These are phyloP conservation scores for Murina feae DNA, from an alignment of 2,113 vertebrate species.

Conservation along the genomic window DNA sequence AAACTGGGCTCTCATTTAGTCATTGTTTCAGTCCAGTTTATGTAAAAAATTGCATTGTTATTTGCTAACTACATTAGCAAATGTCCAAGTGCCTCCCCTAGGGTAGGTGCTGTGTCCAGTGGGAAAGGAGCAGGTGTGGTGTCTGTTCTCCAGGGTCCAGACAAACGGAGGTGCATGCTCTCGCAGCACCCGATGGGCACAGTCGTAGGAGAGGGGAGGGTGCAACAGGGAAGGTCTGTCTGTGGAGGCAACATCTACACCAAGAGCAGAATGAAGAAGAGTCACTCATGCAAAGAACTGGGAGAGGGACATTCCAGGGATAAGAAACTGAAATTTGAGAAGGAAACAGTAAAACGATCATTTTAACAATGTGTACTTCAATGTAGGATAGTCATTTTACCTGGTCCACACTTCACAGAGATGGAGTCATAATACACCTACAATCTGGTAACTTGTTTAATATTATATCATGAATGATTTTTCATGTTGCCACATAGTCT, in stretches of 20 bases:
- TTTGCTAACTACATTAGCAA: not conserved
- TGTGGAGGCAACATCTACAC: not conserved
- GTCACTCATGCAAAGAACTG: not conserved
- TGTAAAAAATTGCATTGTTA: not conserved
- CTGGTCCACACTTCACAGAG: not conserved
- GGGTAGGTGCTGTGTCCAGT: too few species aligned
- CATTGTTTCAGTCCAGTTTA: not conserved
- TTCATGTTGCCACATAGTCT: not conserved
- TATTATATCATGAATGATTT: not conserved
- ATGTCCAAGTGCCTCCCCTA: not conserved
- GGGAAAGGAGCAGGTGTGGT: accelerated
- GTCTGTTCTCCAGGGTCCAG: not conserved
- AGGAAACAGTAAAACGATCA: not conserved
- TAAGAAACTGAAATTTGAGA: not conserved
- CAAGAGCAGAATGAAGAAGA: not conserved
- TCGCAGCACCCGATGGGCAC: too few species aligned
- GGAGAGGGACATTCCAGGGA: not conserved
- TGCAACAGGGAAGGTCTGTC: not conserved
- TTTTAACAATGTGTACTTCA: not conserved
- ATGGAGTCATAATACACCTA: not conserved
- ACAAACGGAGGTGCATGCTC: not conserved
- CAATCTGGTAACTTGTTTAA: not conserved
- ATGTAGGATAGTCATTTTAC: not conserved
- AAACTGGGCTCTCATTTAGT: not conserved
- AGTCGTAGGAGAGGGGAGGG: accelerated